Evolutionary conservation across 2,797 vertebrate genomes (phyloP).

Genomic region (Coendou prehensilis): DNA sequence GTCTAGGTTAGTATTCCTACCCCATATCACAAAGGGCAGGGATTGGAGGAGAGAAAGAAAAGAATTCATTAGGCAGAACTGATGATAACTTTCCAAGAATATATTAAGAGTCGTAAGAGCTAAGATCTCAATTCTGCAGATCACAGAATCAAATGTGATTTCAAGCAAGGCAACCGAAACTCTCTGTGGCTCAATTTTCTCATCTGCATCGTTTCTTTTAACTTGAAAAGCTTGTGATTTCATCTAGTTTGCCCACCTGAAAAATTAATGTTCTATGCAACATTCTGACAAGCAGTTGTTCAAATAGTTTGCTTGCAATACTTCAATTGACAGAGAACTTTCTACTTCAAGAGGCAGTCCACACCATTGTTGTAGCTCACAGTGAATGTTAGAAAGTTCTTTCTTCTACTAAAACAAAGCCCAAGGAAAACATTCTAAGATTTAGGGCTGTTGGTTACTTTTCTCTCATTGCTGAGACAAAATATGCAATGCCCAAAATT

Average conservation of each 20-base stretch:
- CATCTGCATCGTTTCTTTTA: conserved; percentile 25
- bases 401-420: conserved; percentile 37
- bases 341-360: conserved; percentile 33
- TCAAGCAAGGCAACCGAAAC: not conserved
- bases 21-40: not conserved
- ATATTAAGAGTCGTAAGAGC: conserved; percentile 18
- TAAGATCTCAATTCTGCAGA: not conserved
- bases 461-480: too few relatives aligned
- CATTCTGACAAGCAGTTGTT: conserved; percentile 29
- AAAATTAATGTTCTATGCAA: conserved; percentile 56
- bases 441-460: not conserved
- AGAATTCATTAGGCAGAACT: not conserved
- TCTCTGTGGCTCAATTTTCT: conserved; percentile 34
- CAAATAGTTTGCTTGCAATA: conserved; percentile 50
- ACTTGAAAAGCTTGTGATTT: conserved; percentile 36
- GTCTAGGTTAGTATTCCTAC: not conserved
- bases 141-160: conserved; percentile 1
- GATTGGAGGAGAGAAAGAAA: not conserved
- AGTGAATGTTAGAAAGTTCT: conserved; percentile 45
- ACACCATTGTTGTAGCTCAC: not conserved
- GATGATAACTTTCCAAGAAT: not conserved
- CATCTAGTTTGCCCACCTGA: not conserved
- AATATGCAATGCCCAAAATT: too few relatives aligned
- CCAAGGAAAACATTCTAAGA: not conserved
- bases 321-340: not conserved